These are phyloP conservation scores for Montipora sp. DNA, from an alignment of 64 coral and sea anemone genomes.

Conservation along the genomic window DNA sequence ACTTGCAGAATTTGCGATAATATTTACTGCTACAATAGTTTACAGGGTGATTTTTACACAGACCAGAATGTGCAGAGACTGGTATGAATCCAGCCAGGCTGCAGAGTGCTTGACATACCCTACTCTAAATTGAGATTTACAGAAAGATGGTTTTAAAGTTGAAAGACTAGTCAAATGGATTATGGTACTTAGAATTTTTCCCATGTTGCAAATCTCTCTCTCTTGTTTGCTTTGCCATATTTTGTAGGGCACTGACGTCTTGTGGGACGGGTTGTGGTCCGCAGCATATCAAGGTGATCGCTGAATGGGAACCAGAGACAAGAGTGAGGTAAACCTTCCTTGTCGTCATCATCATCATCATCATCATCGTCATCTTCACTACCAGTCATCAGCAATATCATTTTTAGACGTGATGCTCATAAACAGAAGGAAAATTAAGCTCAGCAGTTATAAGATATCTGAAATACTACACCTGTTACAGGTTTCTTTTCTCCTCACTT, in stretches of 20 bases:
- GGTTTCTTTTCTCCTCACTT: background rate
- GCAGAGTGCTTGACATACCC: no score
- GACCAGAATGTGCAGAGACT: no score
- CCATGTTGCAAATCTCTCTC: no score
- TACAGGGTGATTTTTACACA: no score
- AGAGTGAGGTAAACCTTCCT: slow-evolving; percentile 65
- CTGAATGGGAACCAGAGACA: slow-evolving; percentile 85
- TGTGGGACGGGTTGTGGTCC: slow-evolving; percentile 69
- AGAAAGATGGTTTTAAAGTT: no score
- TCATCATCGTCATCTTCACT: background rate
- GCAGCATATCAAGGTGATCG: slow-evolving; percentile 80
- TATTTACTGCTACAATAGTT: no score
- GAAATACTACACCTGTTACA: background rate
- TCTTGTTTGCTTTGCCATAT: background rate
- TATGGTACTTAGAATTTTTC: no score
- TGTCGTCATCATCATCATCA: background rate
- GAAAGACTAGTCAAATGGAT: no score
- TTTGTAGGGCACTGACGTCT: slow-evolving; percentile 57
- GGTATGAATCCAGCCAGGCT: no score
- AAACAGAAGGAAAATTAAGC: no score
- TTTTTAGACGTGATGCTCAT: background rate
- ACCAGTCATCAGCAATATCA: background rate
- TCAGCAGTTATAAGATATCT: background rate
- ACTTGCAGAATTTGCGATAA: no score
- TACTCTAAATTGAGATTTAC: no score